Base-by-base conservation (phyloP, 2,797 vertebrate genomes). In the Myripristis murdjan region DNA sequence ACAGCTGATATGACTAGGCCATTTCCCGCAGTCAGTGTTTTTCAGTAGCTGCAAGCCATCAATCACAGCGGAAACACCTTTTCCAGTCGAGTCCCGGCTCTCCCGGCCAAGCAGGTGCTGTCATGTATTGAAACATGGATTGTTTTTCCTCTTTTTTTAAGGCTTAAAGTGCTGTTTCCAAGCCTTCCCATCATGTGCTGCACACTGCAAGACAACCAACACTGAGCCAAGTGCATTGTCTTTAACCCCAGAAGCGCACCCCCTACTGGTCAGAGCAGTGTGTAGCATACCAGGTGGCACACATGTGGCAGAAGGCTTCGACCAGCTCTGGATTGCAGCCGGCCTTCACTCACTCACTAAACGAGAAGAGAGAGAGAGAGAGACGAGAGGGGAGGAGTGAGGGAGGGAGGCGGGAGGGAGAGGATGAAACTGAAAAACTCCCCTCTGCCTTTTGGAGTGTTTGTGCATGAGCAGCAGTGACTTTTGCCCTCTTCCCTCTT, bases 381-480 rank as follows among this genome's bases (percentile, higher is more conserved):
- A 41, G 66, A 67, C 73, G 77, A 55, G 49, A 70, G 75, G 23
- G 41, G 56, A 63, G 39, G 57, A 71, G 51, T 41, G 54, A 73
- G 51, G 18, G 69, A 51, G 20, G 48, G 52, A 12, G 20, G 47
- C 63, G 58, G 41, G 61, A 59, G 22, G 23, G 33, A 59, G 47
- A 67, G 65, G 64, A 37, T 59, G 39, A 72, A 87, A 72, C 39
- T 57, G 53, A 86, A 83, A 82, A 73, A 70, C 73, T 70, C 73
- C 79, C 58, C 61, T 79, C 59, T 79, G 28, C 39, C 35, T 68
- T 75, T 66, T 43, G 6, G 41, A 64, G 52, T 64, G 53, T 87
- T 87, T 88, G 73, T 86, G 87, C 87, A 81, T 60, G 73, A 87
- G 80, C 89, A 78, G 66, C 76, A 87, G 49, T 79, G 83, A 89